Evolutionary conservation across 2,113 vertebrate species (phyloP).

Genomic region (Ammodytes dubius): DNA sequence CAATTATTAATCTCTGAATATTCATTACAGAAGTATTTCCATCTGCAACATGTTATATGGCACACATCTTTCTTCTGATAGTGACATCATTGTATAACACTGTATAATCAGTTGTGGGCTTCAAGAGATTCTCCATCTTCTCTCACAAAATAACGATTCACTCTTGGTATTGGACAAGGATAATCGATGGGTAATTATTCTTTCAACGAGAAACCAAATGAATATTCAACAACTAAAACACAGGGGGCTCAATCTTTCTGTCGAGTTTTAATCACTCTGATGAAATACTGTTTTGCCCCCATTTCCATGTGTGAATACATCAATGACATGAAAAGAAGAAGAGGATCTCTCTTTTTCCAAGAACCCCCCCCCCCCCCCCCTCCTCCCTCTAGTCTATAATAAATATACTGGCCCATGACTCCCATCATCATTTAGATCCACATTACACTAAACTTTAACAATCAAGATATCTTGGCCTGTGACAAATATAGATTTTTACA

Average conservation of each 20-base stretch:
- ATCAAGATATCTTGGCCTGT: conserved; percentile 34
- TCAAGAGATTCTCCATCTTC: conserved; percentile 16
- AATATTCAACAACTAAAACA: conserved; percentile 66
- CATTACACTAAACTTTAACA: conserved; percentile 58
- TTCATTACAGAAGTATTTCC: conserved; percentile 36
- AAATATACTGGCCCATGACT: conserved; percentile 40
- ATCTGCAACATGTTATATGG: conserved; percentile 35
- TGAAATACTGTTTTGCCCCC: conserved; percentile 63
- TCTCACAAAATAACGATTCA: conserved; percentile 42
- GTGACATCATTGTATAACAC: conserved; percentile 23
- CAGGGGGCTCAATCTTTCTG: conserved; percentile 46
- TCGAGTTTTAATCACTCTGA: conserved; percentile 70
- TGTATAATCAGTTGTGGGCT: conserved; percentile 35
- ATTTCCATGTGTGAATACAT: conserved; percentile 66
- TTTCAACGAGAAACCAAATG: conserved; percentile 63
- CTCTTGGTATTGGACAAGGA: conserved; percentile 42
- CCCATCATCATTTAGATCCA: conserved; percentile 42
- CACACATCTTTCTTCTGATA: conserved; percentile 26
- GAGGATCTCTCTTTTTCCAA: conserved; percentile 10
- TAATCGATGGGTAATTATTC: conserved; percentile 77
- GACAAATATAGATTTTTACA: conserved; percentile 56
- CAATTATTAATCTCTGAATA: conserved; percentile 19
- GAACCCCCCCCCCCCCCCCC: not conserved
- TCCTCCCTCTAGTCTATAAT: conserved; percentile 23
- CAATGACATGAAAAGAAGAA: conserved; percentile 55